A percentile compares a stretch with the other conserved stretches of the same genome.
Evolutionary conservation across 2,797 vertebrate genomes (phyloP).

Genomic region (Phrynocephalus guinanensis): DNA sequence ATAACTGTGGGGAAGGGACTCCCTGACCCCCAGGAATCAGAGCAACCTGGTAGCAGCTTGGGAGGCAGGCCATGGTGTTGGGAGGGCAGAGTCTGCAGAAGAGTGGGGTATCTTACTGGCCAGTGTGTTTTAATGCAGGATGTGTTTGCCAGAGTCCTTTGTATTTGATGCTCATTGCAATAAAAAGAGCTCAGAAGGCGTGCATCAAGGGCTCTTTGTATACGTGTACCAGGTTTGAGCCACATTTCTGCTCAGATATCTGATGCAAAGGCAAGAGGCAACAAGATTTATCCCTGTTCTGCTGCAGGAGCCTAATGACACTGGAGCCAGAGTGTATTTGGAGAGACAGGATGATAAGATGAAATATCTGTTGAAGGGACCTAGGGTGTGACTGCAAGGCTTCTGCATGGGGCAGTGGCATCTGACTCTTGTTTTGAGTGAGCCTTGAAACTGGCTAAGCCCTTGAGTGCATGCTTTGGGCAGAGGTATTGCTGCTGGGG

Average conservation of each 20-base stretch:
- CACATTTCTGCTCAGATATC: conserved; percentile 43
- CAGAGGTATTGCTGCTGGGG: background rate
- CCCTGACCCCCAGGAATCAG: background rate
- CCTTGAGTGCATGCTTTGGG: background rate
- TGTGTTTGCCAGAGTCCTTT: background rate
- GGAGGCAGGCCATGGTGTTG: background rate
- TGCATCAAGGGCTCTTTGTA: background rate
- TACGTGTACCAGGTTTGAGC: conserved; percentile 51
- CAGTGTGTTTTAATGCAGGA: background rate
- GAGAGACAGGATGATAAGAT: background rate
- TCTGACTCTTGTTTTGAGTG: background rate
- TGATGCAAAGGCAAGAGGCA: fast-evolving
- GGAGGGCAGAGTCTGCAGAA: background rate
- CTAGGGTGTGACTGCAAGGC: background rate
- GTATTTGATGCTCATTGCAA: background rate
- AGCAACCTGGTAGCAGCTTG: background rate
- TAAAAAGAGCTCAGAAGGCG: background rate
- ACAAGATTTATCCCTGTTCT: fast-evolving
- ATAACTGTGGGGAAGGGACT: conserved; percentile 1
- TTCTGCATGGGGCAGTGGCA: conserved; percentile 12
- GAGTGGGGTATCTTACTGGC: conserved; percentile 3
- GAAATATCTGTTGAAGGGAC: background rate
- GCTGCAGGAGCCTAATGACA: fast-evolving
- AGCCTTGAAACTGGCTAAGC: too few species aligned
- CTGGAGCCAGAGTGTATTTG: background rate